A percentile compares a stretch with the other conserved stretches of the same genome.
Evolutionary conservation across 2,113 vertebrate species (phyloP).

Genomic region (Notechis scutatus): DNA sequence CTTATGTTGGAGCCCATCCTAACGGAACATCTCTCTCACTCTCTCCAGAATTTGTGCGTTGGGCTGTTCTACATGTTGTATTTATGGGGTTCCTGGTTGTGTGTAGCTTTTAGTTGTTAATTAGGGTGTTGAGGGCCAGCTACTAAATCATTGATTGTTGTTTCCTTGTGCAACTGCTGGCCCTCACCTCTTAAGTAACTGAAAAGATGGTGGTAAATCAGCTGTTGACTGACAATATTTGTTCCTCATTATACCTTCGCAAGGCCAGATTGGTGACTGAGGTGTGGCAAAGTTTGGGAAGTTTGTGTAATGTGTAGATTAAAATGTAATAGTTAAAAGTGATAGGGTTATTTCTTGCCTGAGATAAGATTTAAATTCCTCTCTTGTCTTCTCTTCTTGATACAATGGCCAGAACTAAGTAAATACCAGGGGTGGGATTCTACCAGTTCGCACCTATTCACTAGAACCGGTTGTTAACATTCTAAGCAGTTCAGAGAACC

Average conservation of each 20-base stretch:
- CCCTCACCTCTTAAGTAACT: neutral
- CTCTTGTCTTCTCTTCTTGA: neutral
- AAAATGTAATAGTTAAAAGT: neutral
- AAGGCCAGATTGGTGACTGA: neutral
- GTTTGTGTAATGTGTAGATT: neutral
- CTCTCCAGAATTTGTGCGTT: neutral
- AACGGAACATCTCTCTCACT: neutral
- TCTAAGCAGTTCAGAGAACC: too few species aligned
- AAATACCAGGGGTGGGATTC: neutral
- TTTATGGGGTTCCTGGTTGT: neutral
- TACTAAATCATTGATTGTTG: neutral
- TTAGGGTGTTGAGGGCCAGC: neutral
- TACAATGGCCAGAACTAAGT: neutral
- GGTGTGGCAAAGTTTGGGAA: neutral
- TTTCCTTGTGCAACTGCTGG: neutral
- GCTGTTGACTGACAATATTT: neutral
- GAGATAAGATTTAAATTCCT: neutral
- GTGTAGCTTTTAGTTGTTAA: neutral
- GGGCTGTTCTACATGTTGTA: neutral
- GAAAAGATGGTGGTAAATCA: neutral
- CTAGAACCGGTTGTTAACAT: too few species aligned
- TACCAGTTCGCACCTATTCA: too few species aligned
- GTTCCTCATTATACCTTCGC: neutral
- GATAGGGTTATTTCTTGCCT: neutral
- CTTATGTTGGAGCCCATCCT: neutral